Evolutionary conservation across 2,797 vertebrate species (phyloP), one percentile per base, ranked within the genome.

Genomic region (Lagocephalus sceleratus): DNA sequence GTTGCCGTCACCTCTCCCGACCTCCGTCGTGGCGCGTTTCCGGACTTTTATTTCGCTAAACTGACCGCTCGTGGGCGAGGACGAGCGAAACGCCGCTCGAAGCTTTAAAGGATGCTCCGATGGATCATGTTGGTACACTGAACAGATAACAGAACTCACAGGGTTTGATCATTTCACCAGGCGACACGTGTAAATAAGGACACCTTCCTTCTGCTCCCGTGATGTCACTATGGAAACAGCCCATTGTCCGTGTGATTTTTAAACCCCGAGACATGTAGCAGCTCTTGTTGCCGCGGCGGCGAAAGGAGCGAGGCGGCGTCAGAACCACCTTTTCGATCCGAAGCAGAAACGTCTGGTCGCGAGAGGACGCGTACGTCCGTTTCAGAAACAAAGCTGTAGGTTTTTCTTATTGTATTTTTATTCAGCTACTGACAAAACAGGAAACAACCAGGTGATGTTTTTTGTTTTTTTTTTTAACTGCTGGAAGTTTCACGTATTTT

Each of bases 331-430:
- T 54, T 44, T 45, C 21, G 2, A 20, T 68, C 57, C 39, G 1
- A 65, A 42, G 55, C 8, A 4, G 47, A 59, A 58, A 5, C 16
- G 12, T 57, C 23, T 10, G 40, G 44, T 29, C 54, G 21, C 7
- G 60, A 44, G 48, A 43, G 14, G 48, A 57, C 38, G 40, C 54
- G 52, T 53, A 61, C 63, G 23, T 57, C 69, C 16, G 62, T 68
- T 69, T 76, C 73, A 75, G n/a, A n/a, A 55, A 80, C 53, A 75
- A 76, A 82, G 69, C 65, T 81, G 74, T 86, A 74, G 11, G 76
- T 88, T 88, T 88, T 88, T 88, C 71, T 66, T 81, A 79, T 68
- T 75, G 83, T 82, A 86, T 86, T 89, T 90, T 89, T 88, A 89
- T 88, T 89, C 82, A 68, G 66, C 75, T 78, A 82, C 76, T 83